Percentiles rank a stretch among this genome's conserved stretches.
phyloP scores from a whole-genome alignment of 2,888 invertebrate species.

The Callinectes sapidus region DNA sequence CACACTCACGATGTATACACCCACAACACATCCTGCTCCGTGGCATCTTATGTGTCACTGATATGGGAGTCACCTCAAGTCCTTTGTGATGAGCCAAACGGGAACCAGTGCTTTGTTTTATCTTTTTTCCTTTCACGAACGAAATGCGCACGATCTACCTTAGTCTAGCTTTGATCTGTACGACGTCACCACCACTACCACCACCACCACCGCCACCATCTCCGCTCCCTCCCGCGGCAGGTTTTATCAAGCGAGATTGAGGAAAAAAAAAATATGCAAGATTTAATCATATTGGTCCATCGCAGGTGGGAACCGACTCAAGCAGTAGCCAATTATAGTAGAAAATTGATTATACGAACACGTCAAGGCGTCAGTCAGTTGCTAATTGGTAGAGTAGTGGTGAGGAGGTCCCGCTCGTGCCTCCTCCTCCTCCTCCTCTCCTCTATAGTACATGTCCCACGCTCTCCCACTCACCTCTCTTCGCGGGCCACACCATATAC shows the following conservation, averaged over 20 bases:
- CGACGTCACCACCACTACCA: background rate
- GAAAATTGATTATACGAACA: constrained; percentile 49
- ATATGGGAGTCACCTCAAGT: background rate
- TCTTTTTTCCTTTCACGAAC: background rate
- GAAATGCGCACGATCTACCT: background rate
- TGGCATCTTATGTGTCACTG: background rate
- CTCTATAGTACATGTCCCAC: background rate
- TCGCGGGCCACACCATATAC: background rate
- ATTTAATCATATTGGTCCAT: constrained; percentile 24
- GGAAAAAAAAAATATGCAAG: background rate
- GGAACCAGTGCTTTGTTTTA: background rate
- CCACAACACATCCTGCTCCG: background rate
- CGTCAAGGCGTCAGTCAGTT: constrained; percentile 29
- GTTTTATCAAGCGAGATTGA: constrained; percentile 15
- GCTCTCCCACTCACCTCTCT: background rate
- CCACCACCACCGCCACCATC: too few relatives aligned
- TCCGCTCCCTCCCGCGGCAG: background rate
- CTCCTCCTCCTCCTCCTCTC: background rate
- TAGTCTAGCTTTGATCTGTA: background rate
- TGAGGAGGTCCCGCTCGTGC: background rate
- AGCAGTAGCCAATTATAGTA: constrained; percentile 45
- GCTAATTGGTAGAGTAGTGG: constrained; percentile 33
- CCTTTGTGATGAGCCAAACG: background rate
- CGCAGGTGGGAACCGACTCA: background rate
- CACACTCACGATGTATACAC: background rate